Percentiles rank a stretch among this genome's conserved stretches.
phyloP scores from a whole-genome alignment of 2,113 vertebrate species.

The Perccottus glenii region DNA sequence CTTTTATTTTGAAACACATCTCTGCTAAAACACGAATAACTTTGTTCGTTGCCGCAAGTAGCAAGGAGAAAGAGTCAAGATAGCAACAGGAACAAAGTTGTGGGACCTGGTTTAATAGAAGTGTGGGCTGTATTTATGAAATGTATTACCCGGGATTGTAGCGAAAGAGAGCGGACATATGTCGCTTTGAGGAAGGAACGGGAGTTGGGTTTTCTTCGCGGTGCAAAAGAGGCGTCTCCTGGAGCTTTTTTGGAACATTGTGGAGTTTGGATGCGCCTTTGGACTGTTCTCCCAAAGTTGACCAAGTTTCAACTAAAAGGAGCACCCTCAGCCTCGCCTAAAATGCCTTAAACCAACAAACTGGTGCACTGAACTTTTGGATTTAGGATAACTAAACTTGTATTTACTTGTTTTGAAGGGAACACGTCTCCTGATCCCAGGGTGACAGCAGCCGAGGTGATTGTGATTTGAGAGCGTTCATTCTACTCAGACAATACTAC shows the following conservation, averaged over 20 bases:
- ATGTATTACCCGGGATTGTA: slow-evolving; percentile 31
- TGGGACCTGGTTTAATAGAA: slow-evolving; percentile 42
- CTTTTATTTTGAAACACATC: slow-evolving; percentile 40
- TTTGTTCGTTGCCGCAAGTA: background rate
- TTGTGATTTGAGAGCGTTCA: slow-evolving; percentile 13
- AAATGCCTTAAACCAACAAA: slow-evolving; percentile 62
- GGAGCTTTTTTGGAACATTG: slow-evolving; percentile 30
- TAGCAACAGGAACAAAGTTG: slow-evolving; percentile 79
- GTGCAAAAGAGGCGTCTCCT: slow-evolving; percentile 29
- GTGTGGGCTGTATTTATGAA: slow-evolving; percentile 31
- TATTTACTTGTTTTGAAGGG: slow-evolving; percentile 44
- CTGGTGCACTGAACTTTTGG: background rate
- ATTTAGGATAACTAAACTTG: background rate
- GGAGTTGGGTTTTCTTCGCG: background rate
- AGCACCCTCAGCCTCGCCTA: slow-evolving; percentile 5
- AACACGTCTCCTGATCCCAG: slow-evolving; percentile 49
- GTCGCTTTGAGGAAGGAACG: background rate
- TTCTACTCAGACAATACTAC: background rate
- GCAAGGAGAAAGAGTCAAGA: slow-evolving; percentile 52
- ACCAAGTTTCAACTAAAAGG: slow-evolving; percentile 16
- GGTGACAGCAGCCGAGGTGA: slow-evolving; percentile 74
- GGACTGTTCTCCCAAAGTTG: slow-evolving; percentile 26
- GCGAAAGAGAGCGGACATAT: slow-evolving; percentile 8
- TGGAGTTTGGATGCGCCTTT: slow-evolving; percentile 56
- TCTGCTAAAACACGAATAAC: background rate